These are phyloP conservation scores for Caenorhabditis inopinata DNA, from an alignment of 1,140 invertebrate species.

Conservation along the genomic window DNA sequence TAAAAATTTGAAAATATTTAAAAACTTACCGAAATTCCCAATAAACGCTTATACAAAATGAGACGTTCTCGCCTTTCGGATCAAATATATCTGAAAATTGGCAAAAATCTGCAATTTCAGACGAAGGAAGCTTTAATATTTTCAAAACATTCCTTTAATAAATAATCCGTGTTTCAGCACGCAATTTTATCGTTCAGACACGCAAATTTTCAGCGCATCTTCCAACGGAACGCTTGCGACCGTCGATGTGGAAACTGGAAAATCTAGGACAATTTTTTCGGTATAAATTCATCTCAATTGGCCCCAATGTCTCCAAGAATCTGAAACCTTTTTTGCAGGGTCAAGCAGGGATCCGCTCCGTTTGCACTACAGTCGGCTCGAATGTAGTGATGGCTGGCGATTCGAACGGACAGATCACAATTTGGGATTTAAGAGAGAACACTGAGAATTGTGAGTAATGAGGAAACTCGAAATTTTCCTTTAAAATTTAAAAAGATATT, in stretches of 20 bases:
- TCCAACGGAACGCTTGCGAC: conserved; percentile 19
- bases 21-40: no score
- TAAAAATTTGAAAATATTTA: no score
- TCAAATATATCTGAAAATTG: no score
- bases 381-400: background rate
- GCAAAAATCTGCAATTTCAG: no score
- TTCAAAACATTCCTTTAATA: no score
- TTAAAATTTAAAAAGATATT: no score
- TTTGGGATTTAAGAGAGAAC: conserved; percentile 36
- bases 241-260: conserved; percentile 32
- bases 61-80: no score
- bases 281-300: background rate
- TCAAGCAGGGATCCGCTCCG: background rate
- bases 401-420: conserved; percentile 27
- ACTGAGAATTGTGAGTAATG: background rate
- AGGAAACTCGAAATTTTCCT: no score
- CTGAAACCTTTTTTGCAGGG: background rate
- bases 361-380: background rate
- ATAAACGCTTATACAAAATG: no score
- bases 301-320: background rate
- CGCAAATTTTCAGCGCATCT: conserved; percentile 39
- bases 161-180: no score
- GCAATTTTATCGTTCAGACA: no score
- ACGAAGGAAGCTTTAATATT: no score
- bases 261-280: background rate